These are phyloP conservation scores for Danaus melanippus DNA, from an alignment of 1,140 invertebrate genomes.

Conservation along the genomic window DNA sequence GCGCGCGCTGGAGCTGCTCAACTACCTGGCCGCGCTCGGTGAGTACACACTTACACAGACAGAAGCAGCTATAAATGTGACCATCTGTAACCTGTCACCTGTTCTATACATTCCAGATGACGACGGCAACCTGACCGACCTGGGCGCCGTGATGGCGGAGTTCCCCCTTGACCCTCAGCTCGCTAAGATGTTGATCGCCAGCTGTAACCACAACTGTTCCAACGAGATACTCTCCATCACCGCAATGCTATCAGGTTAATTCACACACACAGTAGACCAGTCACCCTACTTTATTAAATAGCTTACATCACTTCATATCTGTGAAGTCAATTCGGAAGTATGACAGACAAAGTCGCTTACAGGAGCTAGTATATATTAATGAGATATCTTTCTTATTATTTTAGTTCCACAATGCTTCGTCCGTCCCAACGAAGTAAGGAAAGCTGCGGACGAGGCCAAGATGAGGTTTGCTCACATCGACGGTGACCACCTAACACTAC, in stretches of 20 bases:
- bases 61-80: too few relatives aligned
- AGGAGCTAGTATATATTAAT: too few relatives aligned
- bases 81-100: too few relatives aligned
- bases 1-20: constrained; percentile 97
- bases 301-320: too few relatives aligned
- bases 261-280: too few relatives aligned
- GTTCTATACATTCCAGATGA: constrained; percentile 78
- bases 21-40: constrained; percentile 93
- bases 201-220: constrained; percentile 97
- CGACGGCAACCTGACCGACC: constrained; percentile 94
- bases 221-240: constrained; percentile 99
- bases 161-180: constrained; percentile 99
- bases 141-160: constrained; percentile 99
- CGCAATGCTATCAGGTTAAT: constrained; percentile 97
- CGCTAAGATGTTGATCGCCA: constrained; percentile 98
- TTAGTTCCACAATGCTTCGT: constrained; percentile 99
- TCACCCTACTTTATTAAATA: too few relatives aligned
- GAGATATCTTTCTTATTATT: constrained; percentile 23
- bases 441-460: constrained; percentile 98
- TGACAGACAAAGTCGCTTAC: too few relatives aligned
- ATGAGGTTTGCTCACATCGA: constrained; percentile 99
- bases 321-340: too few relatives aligned
- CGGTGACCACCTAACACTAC: constrained; percentile 97
- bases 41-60: constrained; percentile 17
- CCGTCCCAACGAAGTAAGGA: constrained; percentile 98